Evolutionary conservation across 2,113 vertebrate genomes (phyloP), one percentile per base, ranked within the genome.

Genomic region (Heptranchias perlo): DNA sequence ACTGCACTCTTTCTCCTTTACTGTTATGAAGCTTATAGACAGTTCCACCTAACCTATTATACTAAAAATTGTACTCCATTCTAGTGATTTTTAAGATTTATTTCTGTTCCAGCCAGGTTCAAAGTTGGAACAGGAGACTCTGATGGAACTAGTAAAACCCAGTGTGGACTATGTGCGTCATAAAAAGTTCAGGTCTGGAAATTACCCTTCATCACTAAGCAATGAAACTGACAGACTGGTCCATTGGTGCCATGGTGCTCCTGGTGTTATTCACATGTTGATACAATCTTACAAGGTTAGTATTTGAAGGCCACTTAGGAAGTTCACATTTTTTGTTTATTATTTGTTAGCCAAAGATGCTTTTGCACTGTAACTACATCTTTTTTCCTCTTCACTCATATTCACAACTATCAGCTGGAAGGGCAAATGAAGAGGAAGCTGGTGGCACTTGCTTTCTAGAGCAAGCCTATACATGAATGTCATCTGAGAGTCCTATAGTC

Each of bases 211-310:
- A 0, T 99, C 99, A 0, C 97, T 99, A 96, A 99, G 99, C 97
- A 99, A 99, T 4, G 99, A 99, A 97, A 99, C 98, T 0, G 99
- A 99, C 97, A 97, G 99, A 0, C 97, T 99, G 97, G 99, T 99
- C 4, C 99, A 99, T 96, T 99, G 99, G 99, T 99, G 99, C 96
- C 99, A 99, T 0, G 99, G 99, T 1, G 98, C 99, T 0, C 98
- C 99, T 0, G 99, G 99, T 0, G 98, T 99, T 96, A 97, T 99
- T 96, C 99, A 99, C 92, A 97, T 98, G 98, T 98, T 99, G 44
- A 96, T 99, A 96, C 98, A 99, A 96, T 99, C 99, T 0, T 97
- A 99, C 76, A 98, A 98, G 98, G 99, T 99, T 96, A 98, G 96
- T 96, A 0, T 95, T 95, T 67, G 44, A 69, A 73, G 23, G 31